Evolutionary conservation across 2,888 invertebrate genomes (phyloP).

Genomic region (Mystacides longicornis): DNA sequence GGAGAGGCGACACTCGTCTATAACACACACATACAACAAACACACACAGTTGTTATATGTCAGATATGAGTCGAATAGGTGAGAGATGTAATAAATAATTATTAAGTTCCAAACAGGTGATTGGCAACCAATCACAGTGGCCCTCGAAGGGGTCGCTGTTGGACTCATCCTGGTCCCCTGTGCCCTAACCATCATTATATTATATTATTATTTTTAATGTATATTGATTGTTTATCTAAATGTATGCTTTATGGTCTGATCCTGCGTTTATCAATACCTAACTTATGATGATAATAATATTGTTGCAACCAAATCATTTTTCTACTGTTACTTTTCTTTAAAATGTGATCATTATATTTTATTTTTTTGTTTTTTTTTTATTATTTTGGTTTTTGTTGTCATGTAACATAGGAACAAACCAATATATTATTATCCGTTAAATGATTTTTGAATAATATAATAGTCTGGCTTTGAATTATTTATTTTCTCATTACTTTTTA

Average conservation of each 20-base stretch:
- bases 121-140: constrained; percentile 24
- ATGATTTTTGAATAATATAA: too few relatives aligned
- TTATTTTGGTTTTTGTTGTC: too few relatives aligned
- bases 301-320: constrained; percentile 25
- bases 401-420: not conserved
- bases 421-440: too few relatives aligned
- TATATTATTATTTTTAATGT: constrained; percentile 17
- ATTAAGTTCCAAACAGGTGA: constrained; percentile 23
- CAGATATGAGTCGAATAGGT: constrained; percentile 13
- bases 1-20: not conserved
- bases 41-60: not conserved
- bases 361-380: constrained; percentile 10
- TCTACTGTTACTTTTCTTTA: constrained; percentile 18
- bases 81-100: constrained; percentile 12
- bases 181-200: constrained; percentile 6
- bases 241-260: constrained; percentile 26
- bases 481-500: too few relatives aligned
- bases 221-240: constrained; percentile 25
- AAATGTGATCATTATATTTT: constrained; percentile 19
- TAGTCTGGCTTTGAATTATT: too few relatives aligned
- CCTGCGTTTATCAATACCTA: constrained; percentile 14
- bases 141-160: constrained; percentile 19
- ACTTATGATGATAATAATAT: not conserved
- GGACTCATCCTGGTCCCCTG: constrained; percentile 25
- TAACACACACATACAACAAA: not conserved